phyloP scores from a whole-genome alignment of 2,797 vertebrate genomes.

The Pteronotus mesoamericanus region DNA sequence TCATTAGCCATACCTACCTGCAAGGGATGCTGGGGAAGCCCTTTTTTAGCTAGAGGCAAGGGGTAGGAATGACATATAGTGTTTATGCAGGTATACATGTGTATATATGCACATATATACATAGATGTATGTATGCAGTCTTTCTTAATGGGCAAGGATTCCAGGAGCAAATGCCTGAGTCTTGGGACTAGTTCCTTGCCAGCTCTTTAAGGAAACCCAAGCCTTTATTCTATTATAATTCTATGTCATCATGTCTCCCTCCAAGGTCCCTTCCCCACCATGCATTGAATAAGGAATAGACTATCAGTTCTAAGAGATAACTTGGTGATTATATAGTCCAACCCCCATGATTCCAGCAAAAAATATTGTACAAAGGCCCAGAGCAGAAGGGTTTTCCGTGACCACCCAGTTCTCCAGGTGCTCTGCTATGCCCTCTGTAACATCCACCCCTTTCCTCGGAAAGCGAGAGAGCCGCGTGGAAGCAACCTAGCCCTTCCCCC shows the following conservation, averaged over 20 bases:
- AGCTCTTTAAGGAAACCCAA: conserved; percentile 21
- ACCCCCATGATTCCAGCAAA: not conserved
- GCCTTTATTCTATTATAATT: not conserved
- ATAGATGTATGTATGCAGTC: not conserved
- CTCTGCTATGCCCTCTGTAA: not conserved
- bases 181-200: not conserved
- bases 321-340: not conserved
- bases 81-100: not conserved
- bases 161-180: not conserved
- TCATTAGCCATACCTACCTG: not conserved
- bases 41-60: not conserved
- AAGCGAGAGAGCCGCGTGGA: not conserved
- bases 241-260: not conserved
- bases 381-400: not conserved
- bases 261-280: not conserved
- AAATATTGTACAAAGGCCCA: not conserved
- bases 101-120: not conserved
- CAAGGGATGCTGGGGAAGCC: not conserved
- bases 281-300: not conserved
- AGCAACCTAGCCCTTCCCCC: not conserved
- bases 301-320: not conserved
- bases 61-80: not conserved
- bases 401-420: too few relatives aligned
- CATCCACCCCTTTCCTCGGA: not conserved
- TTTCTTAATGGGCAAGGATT: not conserved